A percentile compares a stretch with the other conserved stretches of the same genome.
These are phyloP conservation scores for Brachionus rubens DNA, from an alignment of 1,140 invertebrate genomes.

Conservation along the genomic window DNA sequence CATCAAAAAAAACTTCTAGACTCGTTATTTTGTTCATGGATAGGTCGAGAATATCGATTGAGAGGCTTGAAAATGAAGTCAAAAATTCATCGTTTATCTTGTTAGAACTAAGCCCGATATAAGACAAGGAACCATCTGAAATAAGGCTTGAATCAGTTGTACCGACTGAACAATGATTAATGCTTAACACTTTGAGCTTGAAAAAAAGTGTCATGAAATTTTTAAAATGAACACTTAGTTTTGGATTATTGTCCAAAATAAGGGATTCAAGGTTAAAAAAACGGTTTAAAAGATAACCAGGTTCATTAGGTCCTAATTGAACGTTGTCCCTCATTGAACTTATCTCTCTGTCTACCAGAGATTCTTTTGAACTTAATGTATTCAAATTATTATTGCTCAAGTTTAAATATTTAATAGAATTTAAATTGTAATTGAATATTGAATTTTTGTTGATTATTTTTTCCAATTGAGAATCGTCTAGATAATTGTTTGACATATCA, in stretches of 20 bases:
- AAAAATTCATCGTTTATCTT: background rate
- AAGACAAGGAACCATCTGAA: background rate
- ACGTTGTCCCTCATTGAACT: background rate
- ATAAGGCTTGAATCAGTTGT: background rate
- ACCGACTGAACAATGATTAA: background rate
- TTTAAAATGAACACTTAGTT: background rate
- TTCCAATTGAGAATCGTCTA: constrained; percentile 13
- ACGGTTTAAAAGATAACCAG: background rate
- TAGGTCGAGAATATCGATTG: background rate
- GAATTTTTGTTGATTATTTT: constrained; percentile 21
- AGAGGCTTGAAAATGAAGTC: background rate
- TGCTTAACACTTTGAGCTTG: background rate
- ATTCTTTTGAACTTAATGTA: background rate
- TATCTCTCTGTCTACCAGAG: background rate
- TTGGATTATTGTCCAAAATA: constrained; percentile 27
- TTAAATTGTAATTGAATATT: constrained; percentile 22
- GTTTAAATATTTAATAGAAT: constrained; percentile 5
- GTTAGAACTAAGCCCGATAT: background rate
- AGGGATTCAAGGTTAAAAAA: constrained; percentile 12
- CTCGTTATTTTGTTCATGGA: background rate
- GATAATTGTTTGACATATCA: constrained; percentile 2
- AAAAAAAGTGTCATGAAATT: constrained; percentile 11
- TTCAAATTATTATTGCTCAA: constrained; percentile 30
- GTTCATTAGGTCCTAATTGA: background rate
- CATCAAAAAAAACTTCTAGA: background rate